Percentiles rank a stretch among this genome's conserved stretches.
Evolutionary conservation across 2,113 vertebrate genomes (phyloP).

Genomic region (Thalassoma bifasciatum): DNA sequence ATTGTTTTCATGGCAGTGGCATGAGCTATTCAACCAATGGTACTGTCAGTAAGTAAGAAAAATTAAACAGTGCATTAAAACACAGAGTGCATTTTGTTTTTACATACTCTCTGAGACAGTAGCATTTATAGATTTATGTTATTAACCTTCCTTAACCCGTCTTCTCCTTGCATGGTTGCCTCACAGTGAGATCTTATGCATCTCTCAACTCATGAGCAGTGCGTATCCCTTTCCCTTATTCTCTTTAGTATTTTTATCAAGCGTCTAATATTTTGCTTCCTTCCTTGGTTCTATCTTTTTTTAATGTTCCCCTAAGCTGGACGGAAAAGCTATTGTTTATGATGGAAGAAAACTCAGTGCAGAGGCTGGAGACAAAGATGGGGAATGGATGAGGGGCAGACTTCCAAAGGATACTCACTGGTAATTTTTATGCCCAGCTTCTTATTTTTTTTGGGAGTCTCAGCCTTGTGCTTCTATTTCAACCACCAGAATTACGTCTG

Average conservation of each 20-base stretch:
- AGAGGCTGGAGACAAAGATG: conserved; percentile 57
- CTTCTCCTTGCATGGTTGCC: conserved; percentile 39
- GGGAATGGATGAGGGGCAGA: conserved; percentile 51
- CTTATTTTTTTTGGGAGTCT: conserved; percentile 79
- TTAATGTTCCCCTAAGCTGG: conserved; percentile 65
- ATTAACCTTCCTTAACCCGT: conserved; percentile 40
- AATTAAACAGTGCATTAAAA: conserved; percentile 79
- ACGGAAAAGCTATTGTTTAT: conserved; percentile 75
- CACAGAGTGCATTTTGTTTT: conserved; percentile 79
- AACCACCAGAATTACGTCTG: conserved; percentile 59
- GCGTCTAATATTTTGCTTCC: conserved; percentile 45
- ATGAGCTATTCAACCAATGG: conserved; percentile 77
- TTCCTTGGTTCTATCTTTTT: conserved; percentile 19
- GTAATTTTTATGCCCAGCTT: conserved; percentile 67
- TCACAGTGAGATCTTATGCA: conserved; percentile 35
- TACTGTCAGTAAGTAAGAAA: conserved; percentile 67
- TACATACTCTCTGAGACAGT: conserved; percentile 69
- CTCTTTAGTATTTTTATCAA: conserved; percentile 45
- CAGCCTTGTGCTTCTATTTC: conserved; percentile 63
- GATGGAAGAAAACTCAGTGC: conserved; percentile 61
- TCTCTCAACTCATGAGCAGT: conserved; percentile 61
- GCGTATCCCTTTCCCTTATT: conserved; percentile 38
- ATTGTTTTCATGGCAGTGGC: conserved; percentile 82
- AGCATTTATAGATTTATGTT: conserved; percentile 38
- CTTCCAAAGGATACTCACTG: conserved; percentile 74